Base-by-base conservation (phyloP, 2,888 invertebrate genomes). In the Cyaniris semiargus region DNA sequence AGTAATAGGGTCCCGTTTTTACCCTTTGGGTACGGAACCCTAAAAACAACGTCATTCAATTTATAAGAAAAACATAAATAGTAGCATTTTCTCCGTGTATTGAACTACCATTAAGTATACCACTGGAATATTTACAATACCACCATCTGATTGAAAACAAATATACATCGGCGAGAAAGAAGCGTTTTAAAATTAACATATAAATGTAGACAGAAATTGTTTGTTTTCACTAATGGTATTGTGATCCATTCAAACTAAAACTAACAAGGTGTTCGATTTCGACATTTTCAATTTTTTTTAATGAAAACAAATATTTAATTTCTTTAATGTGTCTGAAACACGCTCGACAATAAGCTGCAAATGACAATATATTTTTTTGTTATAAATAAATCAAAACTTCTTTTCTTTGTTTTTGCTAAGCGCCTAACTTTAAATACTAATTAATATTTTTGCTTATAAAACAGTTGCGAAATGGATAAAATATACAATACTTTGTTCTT, bases 101-200 rank as follows among this genome's bases (percentile, higher is more conserved):
- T 31, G 66, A 27, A 66, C 18, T 15, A 18, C 27, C 27, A 27
- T 23, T 23, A 23, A 5, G 60, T 60, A 60, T 15, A 27, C 66
- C 27, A 31, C 23, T 60, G 3, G 21, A 71, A 72, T 72, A 72
- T 72, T 72, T 44, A 72, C 72, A 72, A 44, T 71, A 4, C 72
- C 38, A 72, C 23, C 44, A 13, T 21, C 72, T 38, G 38, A 44
- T 72, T 72, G 72, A 72, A 72, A 44, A 44, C 44, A 72, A 72
- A 72, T 44, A 72, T n/a, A 66, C 66, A 66, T 66, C 15, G 5
- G 31, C 27, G 27, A 15, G 27, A 27, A 66, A 66, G 15, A 66
- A 66, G 27, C 27, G 27, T 66, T 66, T 66, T 27, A 66, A 66
- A 66, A 66, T 66, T 27, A 15, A 27, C 66, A 66, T 66, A 27